Base-by-base conservation (phyloP, 92 coral and sea anemone genomes). In the Epizoanthus stellaris region DNA sequence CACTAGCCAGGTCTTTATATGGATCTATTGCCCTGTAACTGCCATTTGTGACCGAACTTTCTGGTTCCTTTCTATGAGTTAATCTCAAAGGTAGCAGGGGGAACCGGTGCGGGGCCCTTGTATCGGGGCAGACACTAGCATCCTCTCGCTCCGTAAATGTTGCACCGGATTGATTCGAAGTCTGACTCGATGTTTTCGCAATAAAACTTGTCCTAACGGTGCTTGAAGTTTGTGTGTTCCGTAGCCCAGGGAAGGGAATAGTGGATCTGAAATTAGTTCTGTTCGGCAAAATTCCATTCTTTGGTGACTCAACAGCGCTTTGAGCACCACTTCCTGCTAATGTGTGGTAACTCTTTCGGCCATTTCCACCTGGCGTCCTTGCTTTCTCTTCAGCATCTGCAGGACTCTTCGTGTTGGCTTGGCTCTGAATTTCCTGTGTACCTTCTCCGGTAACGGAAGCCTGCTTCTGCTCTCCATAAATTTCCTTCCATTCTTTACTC, bases 1-100 rank as follows among this genome's bases (percentile, higher is more conserved):
- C 95, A 54, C 98, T 90, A n/a, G 98, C 98, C 43, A 94, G 88
- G 82, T 94, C 98, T 49, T 87, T 92, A 61, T 86, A 71, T 7
- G 94, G 94, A 62, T 94, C 95, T 15, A 94, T 94, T 38, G 91
- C 76, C 86, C 87, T 90, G 71, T 76, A 94, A 76, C 89, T 88
- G 17, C 80, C 85, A 30, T 65, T 62, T 63, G 69, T 19, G 17
- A 70, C 74, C 25, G 57, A 47, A 7, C 20, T 56, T 67, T 83
- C 92, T n/a, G 87, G 63, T 12, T 69, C 74, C 3, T 73, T 79
- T 47, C 87, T 71, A 40, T 92, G 98, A 4, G 93, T 90, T 72
- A 87, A 85, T 67, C 91, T 79, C 69, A 92, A 88, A 21, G 98
- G 92, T 45, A 94, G 77, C 19, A 92, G 85, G 3, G 98, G 93